Conservation (phyloP, 2,113 vertebrate genomes). For the Perca flavescens region DNA sequence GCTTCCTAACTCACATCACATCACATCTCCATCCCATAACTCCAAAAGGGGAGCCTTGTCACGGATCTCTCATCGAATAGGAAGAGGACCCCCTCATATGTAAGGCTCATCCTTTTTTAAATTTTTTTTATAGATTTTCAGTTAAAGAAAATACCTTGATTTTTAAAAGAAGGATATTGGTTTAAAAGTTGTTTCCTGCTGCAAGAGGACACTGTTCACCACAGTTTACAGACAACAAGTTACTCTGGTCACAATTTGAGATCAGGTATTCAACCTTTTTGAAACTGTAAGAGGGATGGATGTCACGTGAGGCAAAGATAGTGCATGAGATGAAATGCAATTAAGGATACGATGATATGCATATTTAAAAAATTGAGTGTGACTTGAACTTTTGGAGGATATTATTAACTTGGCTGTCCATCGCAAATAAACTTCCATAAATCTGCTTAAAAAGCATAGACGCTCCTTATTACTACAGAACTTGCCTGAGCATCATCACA, state of each 20-base stretch:
- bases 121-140: background rate
- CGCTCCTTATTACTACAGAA: background rate
- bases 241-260: background rate
- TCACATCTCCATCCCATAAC: slow-evolving; percentile 51
- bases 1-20: slow-evolving; percentile 52
- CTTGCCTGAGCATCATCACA: too few relatives aligned
- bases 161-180: background rate
- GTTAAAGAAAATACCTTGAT: background rate
- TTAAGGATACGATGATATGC: background rate
- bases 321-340: background rate
- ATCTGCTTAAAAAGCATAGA: background rate
- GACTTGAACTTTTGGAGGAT: background rate
- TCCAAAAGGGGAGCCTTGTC: slow-evolving; percentile 46
- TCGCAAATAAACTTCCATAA: background rate
- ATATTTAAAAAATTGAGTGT: background rate
- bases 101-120: background rate
- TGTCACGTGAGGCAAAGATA: background rate
- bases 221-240: too few relatives aligned
- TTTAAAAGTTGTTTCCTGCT: background rate
- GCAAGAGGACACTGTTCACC: background rate
- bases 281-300: too few relatives aligned
- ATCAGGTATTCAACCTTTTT: background rate
- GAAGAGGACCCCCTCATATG: slow-evolving; percentile 5
- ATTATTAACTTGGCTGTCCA: background rate
- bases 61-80: slow-evolving; percentile 13